Evolutionary conservation across 1,140 invertebrate species (phyloP), one percentile per base, ranked within the genome.

Genomic region (Papilio machaon): DNA sequence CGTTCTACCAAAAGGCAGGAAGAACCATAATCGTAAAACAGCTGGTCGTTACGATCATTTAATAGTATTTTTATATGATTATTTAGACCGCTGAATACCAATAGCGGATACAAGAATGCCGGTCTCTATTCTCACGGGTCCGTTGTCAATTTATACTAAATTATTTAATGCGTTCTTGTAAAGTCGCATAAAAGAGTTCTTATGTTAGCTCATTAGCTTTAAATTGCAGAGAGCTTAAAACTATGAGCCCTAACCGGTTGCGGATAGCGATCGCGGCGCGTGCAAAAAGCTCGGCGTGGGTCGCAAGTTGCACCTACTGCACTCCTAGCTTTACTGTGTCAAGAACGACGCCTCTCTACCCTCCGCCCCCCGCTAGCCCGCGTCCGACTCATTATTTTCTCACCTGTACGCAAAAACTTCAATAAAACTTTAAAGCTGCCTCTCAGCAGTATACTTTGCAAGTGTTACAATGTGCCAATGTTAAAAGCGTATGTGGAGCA

Each of bases 261-360:
- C 87, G 83, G 84, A 86, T 88, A 89, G 89, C 85, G 83, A 87
- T 89, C 86, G 88, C 86, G 83, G 88, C 86, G 91, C 85, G 88
- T 85, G 88, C 91, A 91, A 93, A 93, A 93, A 93, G 92, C 91
- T 91, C 87, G 43, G 92, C 92, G 94, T 94, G 90, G 93, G 93
- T 84, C 88, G 89, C 85, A 83, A 78, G 87, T 88, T 94, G 92
- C 93, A 94, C 91, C 93, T 94, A 94, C 91, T 94, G 93, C 93
- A 94, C 91, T 93, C 93, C 91, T 94, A 93, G 93, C 91, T 92
- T 94, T 94, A 94, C 91, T 94, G 91, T 94, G 93, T 94, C 93
- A 94, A 94, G 93, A 90, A 94, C 93, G 91, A 94, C 93, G 87
- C 89, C 92, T 93, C 87, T 91, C 89, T 88, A 84, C 91, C 90